A percentile compares a stretch with the other conserved stretches of the same genome.
These are phyloP conservation scores for Nibea albiflora DNA, from an alignment of 2,113 vertebrate genomes.

Conservation along the genomic window DNA sequence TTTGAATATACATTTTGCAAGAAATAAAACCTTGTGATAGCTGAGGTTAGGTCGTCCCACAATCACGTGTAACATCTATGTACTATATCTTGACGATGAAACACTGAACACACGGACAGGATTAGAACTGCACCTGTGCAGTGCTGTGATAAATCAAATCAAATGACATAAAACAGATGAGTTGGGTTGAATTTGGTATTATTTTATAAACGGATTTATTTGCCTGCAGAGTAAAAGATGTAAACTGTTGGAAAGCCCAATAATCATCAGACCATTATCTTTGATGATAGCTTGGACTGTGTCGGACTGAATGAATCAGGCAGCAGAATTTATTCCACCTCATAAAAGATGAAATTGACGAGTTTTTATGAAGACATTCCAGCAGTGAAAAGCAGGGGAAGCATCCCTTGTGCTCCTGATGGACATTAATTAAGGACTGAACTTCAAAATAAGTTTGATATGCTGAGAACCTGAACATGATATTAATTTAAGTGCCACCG, in stretches of 20 bases:
- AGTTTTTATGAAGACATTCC: not conserved
- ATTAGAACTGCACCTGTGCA: too few species aligned
- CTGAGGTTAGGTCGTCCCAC: too few species aligned
- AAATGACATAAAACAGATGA: not conserved
- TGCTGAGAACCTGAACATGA: not conserved
- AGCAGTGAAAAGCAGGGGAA: slow-evolving; percentile 1
- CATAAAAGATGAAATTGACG: not conserved
- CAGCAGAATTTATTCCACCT: not conserved
- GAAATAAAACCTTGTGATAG: too few species aligned
- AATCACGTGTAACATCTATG: too few species aligned
- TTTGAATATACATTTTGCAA: too few species aligned
- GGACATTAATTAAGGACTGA: not conserved
- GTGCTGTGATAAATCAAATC: not conserved
- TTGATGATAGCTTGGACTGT: not conserved
- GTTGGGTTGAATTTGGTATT: not conserved
- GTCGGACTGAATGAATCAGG: not conserved
- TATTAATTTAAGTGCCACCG: not conserved
- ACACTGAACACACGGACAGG: too few species aligned
- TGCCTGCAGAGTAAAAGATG: not conserved
- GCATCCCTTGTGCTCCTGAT: not conserved
- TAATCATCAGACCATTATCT: not conserved
- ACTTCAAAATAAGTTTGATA: not conserved
- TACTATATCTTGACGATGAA: too few species aligned
- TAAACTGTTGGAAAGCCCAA: not conserved
- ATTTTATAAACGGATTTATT: not conserved